These are phyloP conservation scores for Boulengeromyrus knoepffleri DNA, from an alignment of 2,113 vertebrate species.

Conservation along the genomic window DNA sequence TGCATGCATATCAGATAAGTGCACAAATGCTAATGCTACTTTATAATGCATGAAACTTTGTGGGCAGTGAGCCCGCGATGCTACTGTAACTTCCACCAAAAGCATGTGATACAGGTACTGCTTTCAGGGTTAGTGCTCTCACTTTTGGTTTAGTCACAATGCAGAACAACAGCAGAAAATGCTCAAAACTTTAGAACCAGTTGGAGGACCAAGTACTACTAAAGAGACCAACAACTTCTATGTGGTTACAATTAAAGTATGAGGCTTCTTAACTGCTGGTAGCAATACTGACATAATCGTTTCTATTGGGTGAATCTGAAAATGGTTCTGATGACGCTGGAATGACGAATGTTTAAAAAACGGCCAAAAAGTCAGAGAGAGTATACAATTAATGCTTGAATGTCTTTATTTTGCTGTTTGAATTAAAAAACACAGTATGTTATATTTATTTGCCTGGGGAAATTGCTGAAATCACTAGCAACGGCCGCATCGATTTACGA, in stretches of 20 bases:
- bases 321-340: neutral
- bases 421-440: neutral
- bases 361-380: neutral
- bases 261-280: neutral
- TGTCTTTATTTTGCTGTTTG: conserved; percentile 1
- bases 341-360: neutral
- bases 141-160: neutral
- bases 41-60: neutral
- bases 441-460: neutral
- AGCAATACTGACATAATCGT: neutral
- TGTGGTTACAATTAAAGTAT: neutral
- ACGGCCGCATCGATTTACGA: neutral
- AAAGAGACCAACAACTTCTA: neutral
- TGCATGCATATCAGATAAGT: neutral
- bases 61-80: neutral
- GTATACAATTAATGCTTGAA: neutral
- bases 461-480: neutral
- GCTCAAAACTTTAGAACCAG: neutral
- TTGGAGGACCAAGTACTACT: neutral
- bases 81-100: neutral
- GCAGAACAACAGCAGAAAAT: neutral
- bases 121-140: neutral
- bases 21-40: neutral
- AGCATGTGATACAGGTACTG: neutral
- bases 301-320: neutral